Percentiles rank a stretch among this genome's conserved stretches.
phyloP scores from a whole-genome alignment of 2,113 vertebrate genomes.

The Chionis minor region DNA sequence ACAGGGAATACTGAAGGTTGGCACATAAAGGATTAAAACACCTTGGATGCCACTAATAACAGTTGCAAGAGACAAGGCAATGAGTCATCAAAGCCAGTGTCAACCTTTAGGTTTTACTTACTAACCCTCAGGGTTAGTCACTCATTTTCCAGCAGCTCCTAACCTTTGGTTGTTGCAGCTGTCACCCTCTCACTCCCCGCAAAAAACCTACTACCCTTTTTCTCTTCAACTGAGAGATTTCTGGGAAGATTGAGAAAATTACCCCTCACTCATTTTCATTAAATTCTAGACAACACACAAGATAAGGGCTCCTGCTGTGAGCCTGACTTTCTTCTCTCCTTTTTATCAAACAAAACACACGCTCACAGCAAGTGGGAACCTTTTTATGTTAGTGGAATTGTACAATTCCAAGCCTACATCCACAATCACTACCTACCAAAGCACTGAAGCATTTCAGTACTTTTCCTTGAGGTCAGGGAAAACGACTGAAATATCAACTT shows the following conservation, averaged over 20 bases:
- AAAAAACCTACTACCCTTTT: background rate
- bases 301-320: background rate
- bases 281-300: background rate
- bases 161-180: background rate
- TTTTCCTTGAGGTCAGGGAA: background rate
- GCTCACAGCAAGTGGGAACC: background rate
- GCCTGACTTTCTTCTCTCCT: background rate
- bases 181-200: background rate
- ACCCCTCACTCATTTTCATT: background rate
- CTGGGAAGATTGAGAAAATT: background rate
- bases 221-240: background rate
- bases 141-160: background rate
- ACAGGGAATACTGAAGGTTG: background rate
- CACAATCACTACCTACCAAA: background rate
- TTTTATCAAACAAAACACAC: background rate
- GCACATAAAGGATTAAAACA: background rate
- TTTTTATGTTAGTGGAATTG: background rate
- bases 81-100: background rate
- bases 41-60: background rate
- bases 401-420: background rate
- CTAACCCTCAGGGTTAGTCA: background rate
- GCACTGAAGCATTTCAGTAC: background rate
- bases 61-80: background rate
- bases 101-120: background rate
- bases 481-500: background rate